phyloP scores from a whole-genome alignment of 2,888 invertebrate species.

The Sinotaia quadrata region DNA sequence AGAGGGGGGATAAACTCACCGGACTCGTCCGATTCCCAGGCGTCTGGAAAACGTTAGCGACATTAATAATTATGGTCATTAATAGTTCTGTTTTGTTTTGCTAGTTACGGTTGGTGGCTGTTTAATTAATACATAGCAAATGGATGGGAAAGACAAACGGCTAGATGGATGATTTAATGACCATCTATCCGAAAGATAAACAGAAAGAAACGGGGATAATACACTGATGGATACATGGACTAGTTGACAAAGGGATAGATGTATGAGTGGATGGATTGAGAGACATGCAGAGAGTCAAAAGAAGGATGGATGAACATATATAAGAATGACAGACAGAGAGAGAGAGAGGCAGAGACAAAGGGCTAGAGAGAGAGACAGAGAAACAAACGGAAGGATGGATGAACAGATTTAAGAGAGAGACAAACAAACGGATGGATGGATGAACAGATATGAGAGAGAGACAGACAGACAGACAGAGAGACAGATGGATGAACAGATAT shows the following conservation, averaged over 20 bases:
- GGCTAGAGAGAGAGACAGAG: neutral
- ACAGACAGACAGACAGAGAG: constrained; percentile 10
- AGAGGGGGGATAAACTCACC: no score
- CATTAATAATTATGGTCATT: no score
- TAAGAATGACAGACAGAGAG: constrained; percentile 1
- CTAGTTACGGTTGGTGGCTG: no score
- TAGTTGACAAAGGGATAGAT: neutral
- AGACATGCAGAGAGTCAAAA: constrained; percentile 4
- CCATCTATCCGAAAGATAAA: neutral
- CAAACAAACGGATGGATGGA: neutral
- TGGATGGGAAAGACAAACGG: neutral
- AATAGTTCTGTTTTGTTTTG: no score
- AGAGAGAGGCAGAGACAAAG: neutral
- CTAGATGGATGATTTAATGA: neutral
- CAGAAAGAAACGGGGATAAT: constrained; percentile 2
- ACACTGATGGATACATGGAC: neutral
- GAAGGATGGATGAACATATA: neutral
- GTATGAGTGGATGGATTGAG: neutral
- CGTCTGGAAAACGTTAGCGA: no score
- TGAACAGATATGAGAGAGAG: neutral
- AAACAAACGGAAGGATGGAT: no score
- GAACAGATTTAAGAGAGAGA: no score
- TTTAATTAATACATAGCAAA: neutral
- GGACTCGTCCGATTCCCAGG: no score
- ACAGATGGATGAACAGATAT: neutral